Conservation (phyloP, 2,888 invertebrate genomes). For the Caenorhabditis afra region DNA sequence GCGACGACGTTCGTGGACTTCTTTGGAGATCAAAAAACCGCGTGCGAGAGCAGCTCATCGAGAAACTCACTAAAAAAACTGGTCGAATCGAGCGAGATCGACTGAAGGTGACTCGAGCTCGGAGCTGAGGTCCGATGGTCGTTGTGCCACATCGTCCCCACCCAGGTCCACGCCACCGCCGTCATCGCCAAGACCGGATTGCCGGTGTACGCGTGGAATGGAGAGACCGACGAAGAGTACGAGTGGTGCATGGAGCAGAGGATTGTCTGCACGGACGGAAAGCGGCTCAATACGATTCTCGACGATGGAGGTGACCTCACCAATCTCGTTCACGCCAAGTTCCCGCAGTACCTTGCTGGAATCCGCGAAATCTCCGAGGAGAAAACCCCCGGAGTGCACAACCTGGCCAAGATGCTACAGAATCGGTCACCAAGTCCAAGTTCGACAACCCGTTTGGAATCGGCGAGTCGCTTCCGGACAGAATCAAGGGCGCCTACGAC, state of each 20-base stretch:
- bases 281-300: conserved; percentile 96
- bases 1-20: conserved; percentile 73
- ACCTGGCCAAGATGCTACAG: conserved; percentile 94
- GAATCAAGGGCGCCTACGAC: conserved; percentile 98
- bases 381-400: conserved; percentile 99
- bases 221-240: conserved; percentile 99
- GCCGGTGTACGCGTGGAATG: conserved; percentile 99
- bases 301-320: conserved; percentile 99
- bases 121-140: conserved; percentile 99
- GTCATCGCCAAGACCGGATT: conserved; percentile 96
- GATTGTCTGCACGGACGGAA: conserved; percentile 88
- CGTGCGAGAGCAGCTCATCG: conserved; percentile 85
- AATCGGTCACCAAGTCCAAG: conserved; percentile 99
- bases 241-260: conserved; percentile 97
- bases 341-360: conserved; percentile 83
- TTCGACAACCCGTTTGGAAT: conserved; percentile 99
- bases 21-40: conserved; percentile 75
- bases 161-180: conserved; percentile 94
- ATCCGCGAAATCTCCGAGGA: conserved; percentile 96
- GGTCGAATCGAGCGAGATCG: no score
- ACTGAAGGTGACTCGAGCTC: no score
- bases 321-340: conserved; percentile 93
- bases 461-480: conserved; percentile 96
- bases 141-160: conserved; percentile 98
- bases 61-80: no score